Evolutionary conservation across 2,113 vertebrate species (phyloP), one percentile per base, ranked within the genome.

Genomic region (Stigmatopora argus): DNA sequence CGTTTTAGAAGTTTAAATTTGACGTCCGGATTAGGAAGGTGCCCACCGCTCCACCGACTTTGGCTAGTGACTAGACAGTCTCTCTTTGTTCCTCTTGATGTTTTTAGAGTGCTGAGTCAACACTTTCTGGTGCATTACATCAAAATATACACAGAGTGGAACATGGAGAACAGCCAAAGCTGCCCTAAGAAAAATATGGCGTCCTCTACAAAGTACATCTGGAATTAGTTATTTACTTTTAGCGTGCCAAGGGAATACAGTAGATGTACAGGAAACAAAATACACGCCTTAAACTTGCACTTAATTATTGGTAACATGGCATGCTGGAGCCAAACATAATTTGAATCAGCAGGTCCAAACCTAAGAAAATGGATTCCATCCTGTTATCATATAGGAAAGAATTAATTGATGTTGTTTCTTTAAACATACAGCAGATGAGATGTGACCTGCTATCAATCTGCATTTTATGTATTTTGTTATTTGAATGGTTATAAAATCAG

Each of bases 71-170:
- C 77, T 52, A 69, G 82, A 89, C 87, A 86, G 83, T 66, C 80
- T 57, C 64, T 82, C 82, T 85, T 83, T 88, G 82, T 87, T 62
- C 76, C 26, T 71, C 67, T 70, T 63, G 71, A 65, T 87, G 83
- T 87, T 87, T 87, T 86, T 59, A 78, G 75, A 84, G 72, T n/a
- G 26, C 82, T 80, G 79, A 88, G 83, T 83, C 82, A 83, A 88
- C 84, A 86, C 26, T 74, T 83, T 86, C 66, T 80, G 83, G 73
- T 73, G 72, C 45, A 44, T 66, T 81, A 78, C 80, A 65, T 83
- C 74, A 85, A 81, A 80, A 80, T 78, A 79, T 83, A 75, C 78
- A 70, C 74, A 80, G 51, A 61, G 73, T 75, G 72, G 79, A 76
- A 73, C 67, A 67, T 77, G 80, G 82, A 84, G 47, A 59, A 3